Percentiles rank a stretch among this genome's conserved stretches.
Conservation (phyloP, 2,797 vertebrate species). For the Gymnothorax reevesii region DNA sequence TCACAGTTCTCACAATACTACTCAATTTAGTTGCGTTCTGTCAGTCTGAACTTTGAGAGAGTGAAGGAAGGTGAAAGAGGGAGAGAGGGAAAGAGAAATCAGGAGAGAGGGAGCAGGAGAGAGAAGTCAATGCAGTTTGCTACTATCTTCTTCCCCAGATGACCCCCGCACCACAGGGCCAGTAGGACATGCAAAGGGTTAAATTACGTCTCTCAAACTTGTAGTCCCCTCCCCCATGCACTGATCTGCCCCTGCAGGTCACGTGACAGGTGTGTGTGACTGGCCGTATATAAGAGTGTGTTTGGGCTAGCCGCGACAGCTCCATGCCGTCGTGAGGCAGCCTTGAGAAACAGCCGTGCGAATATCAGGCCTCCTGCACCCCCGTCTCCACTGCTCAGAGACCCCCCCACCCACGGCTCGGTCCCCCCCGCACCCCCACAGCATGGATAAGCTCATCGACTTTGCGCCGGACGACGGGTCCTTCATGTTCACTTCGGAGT, state of each 20-base stretch:
- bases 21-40: too few species aligned
- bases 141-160: background rate
- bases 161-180: background rate
- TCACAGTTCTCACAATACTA: too few species aligned
- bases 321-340: background rate
- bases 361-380: background rate
- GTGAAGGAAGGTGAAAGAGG: too few species aligned
- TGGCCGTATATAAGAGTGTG: background rate
- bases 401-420: background rate
- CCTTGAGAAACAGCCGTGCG: background rate
- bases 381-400: background rate
- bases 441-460: background rate
- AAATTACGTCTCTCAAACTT: background rate
- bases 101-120: background rate
- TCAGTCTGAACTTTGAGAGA: too few species aligned
- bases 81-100: background rate
- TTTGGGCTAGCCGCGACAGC: background rate
- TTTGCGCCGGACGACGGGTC: background rate
- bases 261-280: background rate
- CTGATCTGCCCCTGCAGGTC: background rate
- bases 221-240: background rate
- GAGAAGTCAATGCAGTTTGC: background rate
- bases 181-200: background rate
- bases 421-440: background rate
- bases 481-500: conserved; percentile 3